Percentiles rank a stretch among this genome's conserved stretches.
These are phyloP conservation scores for Eutolmus rufibarbis DNA, from an alignment of 2,888 invertebrate genomes.

Conservation along the genomic window DNA sequence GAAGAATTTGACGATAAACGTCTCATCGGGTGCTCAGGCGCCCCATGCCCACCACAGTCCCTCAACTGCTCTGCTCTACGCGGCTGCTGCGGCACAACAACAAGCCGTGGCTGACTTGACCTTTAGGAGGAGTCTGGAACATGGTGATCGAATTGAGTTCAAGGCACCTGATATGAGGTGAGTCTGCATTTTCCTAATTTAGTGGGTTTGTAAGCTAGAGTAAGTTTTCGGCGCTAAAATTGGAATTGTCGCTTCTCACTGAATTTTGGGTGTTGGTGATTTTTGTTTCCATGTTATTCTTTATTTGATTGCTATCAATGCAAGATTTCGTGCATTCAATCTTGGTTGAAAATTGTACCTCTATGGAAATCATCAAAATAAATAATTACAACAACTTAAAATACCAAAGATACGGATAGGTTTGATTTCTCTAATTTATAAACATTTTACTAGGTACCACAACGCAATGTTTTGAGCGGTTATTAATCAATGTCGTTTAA, in stretches of 20 bases:
- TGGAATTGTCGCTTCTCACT: neutral
- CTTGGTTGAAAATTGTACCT: neutral
- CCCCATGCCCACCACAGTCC: conserved; percentile 43
- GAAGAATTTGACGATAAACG: conserved; percentile 45
- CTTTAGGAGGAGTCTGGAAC: conserved; percentile 41
- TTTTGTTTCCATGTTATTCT: neutral
- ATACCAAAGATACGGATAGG: neutral
- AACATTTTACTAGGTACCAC: too few species aligned
- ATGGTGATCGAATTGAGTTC: conserved; percentile 48
- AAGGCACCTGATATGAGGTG: conserved; percentile 50
- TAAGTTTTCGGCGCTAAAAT: neutral
- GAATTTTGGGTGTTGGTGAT: neutral
- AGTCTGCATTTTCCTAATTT: neutral
- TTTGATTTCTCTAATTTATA: too few species aligned
- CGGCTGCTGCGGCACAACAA: conserved; percentile 49
- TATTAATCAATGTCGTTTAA: too few species aligned
- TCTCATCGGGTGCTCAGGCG: conserved; percentile 30
- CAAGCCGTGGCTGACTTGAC: conserved; percentile 30
- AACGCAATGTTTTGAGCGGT: too few species aligned
- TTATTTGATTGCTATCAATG: neutral
- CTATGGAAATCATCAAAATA: neutral
- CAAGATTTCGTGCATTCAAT: neutral
- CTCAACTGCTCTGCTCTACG: conserved; percentile 50
- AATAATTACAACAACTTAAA: neutral
- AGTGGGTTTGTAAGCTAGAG: neutral